Evolutionary conservation across 2,888 invertebrate species (phyloP), one percentile per base, ranked within the genome.

Genomic region (Aproaerema taeniolella): DNA sequence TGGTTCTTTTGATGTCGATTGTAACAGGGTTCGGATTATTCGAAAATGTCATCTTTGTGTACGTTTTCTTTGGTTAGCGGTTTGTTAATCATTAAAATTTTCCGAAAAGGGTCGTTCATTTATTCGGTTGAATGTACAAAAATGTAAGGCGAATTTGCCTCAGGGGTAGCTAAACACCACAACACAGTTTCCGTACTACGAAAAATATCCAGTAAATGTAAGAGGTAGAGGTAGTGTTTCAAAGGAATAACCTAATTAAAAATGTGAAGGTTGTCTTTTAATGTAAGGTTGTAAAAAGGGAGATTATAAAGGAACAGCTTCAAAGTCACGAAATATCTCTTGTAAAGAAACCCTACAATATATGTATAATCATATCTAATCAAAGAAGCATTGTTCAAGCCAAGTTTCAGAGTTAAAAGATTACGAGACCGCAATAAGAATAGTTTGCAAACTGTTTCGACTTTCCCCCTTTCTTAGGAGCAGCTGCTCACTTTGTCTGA

Each of bases 1-100:
- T 73, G 71, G 60, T 51, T 71, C 77, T 67, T 83, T 86, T 83
- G 79, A 81, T 75, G 75, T 75, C 68, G 69, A 69, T 74, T 75
- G 71, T 76, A 65, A 71, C 61, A 60, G 61, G 65, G 67, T 69
- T 67, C 62, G 62, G 58, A 67, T 68, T 70, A 64, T 74, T 65
- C 53, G 44, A 60, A 65, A 71, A 69, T 63, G 67, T 67, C 62
- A 63, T 73, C 55, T 59, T 60, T 62, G 49, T 59, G 49, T 62
- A 52, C 52, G 52, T 56, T 58, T 57, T 53, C 50, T 48, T 62
- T 59, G 64, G 58, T 61, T 62, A 63, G 49, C 47, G 53, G 46
- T 59, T 58, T 65, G 47, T 56, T 58, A 46, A 58, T 57, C 38
- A 38, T 37, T 28, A 14, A 20, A 16, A 33, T 25, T 16, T 32